A percentile compares a stretch with the other conserved stretches of the same genome.
These are phyloP conservation scores for Meteorus sp. DNA, from an alignment of 1,140 invertebrate genomes.

Conservation along the genomic window DNA sequence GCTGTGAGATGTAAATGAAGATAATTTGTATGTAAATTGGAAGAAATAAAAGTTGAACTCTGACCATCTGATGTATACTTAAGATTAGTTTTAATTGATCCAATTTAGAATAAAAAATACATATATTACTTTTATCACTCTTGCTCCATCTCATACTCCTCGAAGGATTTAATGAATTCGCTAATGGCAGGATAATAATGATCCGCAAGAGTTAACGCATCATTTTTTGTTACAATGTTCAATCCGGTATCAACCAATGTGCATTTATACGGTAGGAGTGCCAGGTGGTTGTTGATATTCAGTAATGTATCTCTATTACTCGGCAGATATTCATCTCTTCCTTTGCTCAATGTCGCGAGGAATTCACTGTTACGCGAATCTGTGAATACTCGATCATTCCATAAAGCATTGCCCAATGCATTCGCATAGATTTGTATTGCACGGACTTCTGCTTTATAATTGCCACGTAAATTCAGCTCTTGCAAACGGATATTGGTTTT, in stretches of 20 bases:
- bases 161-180: constrained; percentile 33
- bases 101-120: too few relatives aligned
- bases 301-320: constrained; percentile 31
- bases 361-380: constrained; percentile 24
- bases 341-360: constrained; percentile 28
- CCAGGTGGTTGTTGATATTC: constrained; percentile 41
- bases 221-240: constrained; percentile 33
- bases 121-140: not conserved
- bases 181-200: constrained; percentile 36
- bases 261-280: constrained; percentile 38
- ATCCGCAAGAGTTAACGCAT: constrained; percentile 30
- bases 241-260: constrained; percentile 31
- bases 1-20: constrained; percentile 34
- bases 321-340: constrained; percentile 26
- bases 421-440: constrained; percentile 32
- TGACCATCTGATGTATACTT: constrained; percentile 12
- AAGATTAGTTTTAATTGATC: not conserved
- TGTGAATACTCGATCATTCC: constrained; percentile 37
- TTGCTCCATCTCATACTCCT: constrained; percentile 2
- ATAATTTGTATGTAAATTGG: constrained; percentile 32
- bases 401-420: constrained; percentile 38
- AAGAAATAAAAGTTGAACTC: constrained; percentile 33
- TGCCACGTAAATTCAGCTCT: constrained; percentile 5
- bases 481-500: constrained; percentile 22
- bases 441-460: constrained; percentile 22